Percentiles rank a stretch among this genome's conserved stretches.
Evolutionary conservation across 2,888 invertebrate genomes (phyloP).

Genomic region (Phasia obesa): DNA sequence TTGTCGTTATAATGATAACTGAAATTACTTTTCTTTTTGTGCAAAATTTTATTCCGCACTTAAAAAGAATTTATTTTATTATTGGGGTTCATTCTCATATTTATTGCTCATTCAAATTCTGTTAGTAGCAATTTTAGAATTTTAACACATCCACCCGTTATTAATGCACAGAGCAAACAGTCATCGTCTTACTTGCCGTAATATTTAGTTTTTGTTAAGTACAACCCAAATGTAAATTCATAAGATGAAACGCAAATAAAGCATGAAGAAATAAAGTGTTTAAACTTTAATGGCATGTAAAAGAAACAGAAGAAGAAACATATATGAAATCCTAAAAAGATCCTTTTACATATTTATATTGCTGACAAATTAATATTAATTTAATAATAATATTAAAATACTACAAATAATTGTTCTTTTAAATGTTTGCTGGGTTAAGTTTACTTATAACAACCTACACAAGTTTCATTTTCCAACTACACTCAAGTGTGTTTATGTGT

Average conservation of each 20-base stretch:
- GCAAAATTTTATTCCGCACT: too few species aligned
- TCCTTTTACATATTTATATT: too few species aligned
- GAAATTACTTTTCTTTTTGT: too few species aligned
- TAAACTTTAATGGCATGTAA: too few species aligned
- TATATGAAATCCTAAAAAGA: too few species aligned
- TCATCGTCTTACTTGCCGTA: conserved; percentile 32
- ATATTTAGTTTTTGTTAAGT: conserved; percentile 42
- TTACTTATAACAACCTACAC: conserved; percentile 9
- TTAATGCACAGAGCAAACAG: conserved; percentile 41
- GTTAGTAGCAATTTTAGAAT: conserved; percentile 36
- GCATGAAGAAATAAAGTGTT: too few species aligned
- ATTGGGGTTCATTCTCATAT: not conserved
- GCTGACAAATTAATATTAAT: too few species aligned
- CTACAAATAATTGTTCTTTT: not conserved
- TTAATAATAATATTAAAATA: not conserved
- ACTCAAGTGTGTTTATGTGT: not conserved
- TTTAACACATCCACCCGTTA: conserved; percentile 46
- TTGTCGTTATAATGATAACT: too few species aligned
- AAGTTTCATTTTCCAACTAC: conserved; percentile 27
- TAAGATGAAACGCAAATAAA: too few species aligned
- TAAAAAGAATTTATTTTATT: not conserved
- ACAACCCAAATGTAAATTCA: conserved; percentile 50
- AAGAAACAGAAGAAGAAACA: too few species aligned
- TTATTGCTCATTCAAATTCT: conserved; percentile 46
- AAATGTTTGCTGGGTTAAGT: conserved; percentile 22